Conservation (phyloP, 2,113 vertebrate genomes). For the Actinemys pallida region DNA sequence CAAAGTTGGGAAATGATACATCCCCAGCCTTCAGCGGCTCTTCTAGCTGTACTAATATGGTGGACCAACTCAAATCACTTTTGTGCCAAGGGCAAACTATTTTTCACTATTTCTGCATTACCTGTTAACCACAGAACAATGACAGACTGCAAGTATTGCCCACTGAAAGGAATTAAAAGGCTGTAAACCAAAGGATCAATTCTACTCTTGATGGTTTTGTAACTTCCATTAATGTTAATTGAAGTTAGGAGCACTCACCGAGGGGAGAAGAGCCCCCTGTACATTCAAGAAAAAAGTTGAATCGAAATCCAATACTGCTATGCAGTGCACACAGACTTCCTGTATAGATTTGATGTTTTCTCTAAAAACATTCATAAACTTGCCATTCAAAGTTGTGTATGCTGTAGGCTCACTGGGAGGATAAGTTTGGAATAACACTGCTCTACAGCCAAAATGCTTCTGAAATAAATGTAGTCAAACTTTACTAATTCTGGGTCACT, state of each 20-base stretch:
- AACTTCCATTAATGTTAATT: neutral
- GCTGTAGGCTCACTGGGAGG: neutral
- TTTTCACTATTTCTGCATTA: neutral
- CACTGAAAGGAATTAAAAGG: neutral
- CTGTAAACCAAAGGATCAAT: neutral
- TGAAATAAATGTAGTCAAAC: too few relatives aligned
- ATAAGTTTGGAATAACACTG: neutral
- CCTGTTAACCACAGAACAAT: neutral
- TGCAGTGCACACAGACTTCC: neutral
- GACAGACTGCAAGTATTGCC: neutral
- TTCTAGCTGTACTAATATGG: neutral
- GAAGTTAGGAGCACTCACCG: neutral
- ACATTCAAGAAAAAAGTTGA: neutral
- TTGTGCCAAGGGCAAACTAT: neutral
- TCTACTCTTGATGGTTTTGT: neutral
- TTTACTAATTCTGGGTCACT: too few relatives aligned
- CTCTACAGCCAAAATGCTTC: too few relatives aligned
- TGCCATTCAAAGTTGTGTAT: neutral
- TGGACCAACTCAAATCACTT: neutral
- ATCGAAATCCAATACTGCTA: neutral
- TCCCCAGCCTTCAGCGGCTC: neutral
- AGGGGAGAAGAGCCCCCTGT: neutral
- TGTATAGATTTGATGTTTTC: neutral
- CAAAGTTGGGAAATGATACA: neutral
- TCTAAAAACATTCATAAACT: neutral